Evolutionary conservation across 37 sponge, comb jelly and placozoan species (phyloP), one percentile per base, ranked within the genome.

Genomic region (Lycopodina hypogea): DNA sequence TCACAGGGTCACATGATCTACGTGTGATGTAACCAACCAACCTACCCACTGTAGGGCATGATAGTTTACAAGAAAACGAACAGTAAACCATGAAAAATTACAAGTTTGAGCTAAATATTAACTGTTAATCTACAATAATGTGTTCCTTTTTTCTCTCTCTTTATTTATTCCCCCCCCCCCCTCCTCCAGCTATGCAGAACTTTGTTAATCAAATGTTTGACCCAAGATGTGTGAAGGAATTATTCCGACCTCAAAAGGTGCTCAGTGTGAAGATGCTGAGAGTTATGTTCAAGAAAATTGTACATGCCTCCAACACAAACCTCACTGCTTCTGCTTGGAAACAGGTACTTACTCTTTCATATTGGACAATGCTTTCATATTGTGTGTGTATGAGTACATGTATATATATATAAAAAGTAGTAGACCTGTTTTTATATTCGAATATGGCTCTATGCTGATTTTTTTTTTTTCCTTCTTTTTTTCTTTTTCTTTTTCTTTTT

Each of bases 301-400:
- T 96, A 0, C 98, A 97, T 69, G 83, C 95, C 57, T 93, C 96
- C 55, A 95, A 95, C 45, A 97, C 95, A 95, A 92, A 85, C 66
- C 92, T 97, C 28, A 95, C 88, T 56, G 33, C 82, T 30, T 72
- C 77, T 53, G 93, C 93, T 35, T 93, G 93, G 97, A 92, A 91
- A 55, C 93, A 93, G 79, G 92, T 91, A 33, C 62, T 11, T 2
- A 28, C 34, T 18, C 3, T 9, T 8, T 33, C 34, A 4, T 35
- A 33, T 68, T 30, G 14, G 45, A 42, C 12, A 24, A 1, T 70
- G 11, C 21, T 70, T 4, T 24, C 1, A 48, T 65, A 34, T 24
- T 65, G 8, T 34, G 4, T 32, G 17, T 59, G n/a, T 59, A 53
- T 53, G 55, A 12, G 12, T 53, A 19, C 55, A 53, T 19, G 11